A percentile compares a stretch with the other conserved stretches of the same genome.
Evolutionary conservation across 1,140 invertebrate species (phyloP).

Genomic region (Psilanteris sp.): DNA sequence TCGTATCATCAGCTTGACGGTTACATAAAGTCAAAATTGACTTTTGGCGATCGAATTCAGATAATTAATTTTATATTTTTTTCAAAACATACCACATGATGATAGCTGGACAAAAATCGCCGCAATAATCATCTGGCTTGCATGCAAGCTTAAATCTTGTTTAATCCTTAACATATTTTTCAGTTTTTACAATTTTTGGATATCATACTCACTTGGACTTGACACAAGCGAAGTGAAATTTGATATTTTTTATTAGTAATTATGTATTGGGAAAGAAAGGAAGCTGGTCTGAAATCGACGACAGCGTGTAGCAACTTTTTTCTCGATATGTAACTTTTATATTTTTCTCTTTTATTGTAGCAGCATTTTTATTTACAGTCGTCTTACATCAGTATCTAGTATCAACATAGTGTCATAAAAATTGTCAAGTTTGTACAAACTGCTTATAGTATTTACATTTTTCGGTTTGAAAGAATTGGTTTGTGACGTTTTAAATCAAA

Average conservation of each 20-base stretch:
- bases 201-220: conserved; percentile 16
- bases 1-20: too few species aligned
- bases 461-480: too few species aligned
- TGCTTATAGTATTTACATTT: conserved; percentile 32
- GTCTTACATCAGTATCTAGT: conserved; percentile 17
- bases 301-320: too few species aligned
- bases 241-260: conserved; percentile 4
- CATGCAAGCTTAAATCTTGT: conserved; percentile 26
- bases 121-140: conserved; percentile 18
- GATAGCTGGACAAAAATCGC: too few species aligned
- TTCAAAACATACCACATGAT: too few species aligned
- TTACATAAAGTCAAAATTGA: too few species aligned
- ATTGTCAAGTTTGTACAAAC: conserved; percentile 29
- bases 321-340: conserved; percentile 30
- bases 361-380: conserved; percentile 33
- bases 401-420: conserved; percentile 31
- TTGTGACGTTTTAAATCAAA: too few species aligned
- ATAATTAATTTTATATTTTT: too few species aligned
- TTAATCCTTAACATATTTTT: conserved; percentile 35
- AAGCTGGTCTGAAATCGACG: too few species aligned
- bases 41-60: too few species aligned
- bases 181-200: conserved; percentile 29
- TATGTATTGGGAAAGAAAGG: conserved; percentile 8
- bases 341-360: conserved; percentile 52
- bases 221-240: background rate